Conservation (phyloP, 2,113 vertebrate genomes). For the Elachura formosa region DNA sequence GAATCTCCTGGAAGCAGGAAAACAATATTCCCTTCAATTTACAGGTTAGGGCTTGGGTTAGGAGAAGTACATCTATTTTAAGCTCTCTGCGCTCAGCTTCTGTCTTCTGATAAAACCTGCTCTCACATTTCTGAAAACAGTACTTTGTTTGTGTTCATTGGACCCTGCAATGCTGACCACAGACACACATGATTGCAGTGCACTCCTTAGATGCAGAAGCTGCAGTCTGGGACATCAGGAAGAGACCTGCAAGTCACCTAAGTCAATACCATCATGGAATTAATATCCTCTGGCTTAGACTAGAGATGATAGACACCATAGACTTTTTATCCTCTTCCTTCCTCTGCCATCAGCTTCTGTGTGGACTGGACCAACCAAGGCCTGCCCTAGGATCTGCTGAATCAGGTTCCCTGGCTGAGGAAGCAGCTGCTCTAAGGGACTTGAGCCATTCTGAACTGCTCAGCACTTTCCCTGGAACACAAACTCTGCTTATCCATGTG, state of each 20-base stretch:
- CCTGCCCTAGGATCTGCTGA: neutral
- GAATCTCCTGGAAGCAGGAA: neutral
- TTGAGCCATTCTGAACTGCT: neutral
- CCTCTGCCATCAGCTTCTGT: neutral
- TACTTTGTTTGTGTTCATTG: accelerated
- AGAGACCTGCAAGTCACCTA: neutral
- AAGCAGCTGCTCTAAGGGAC: neutral
- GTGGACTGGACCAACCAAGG: neutral
- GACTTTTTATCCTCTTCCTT: neutral
- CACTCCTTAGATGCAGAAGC: neutral
- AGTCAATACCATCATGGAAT: accelerated
- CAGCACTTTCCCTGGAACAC: neutral
- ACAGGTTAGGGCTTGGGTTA: too few relatives aligned
- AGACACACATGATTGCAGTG: neutral
- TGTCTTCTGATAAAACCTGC: neutral
- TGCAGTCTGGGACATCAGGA: neutral
- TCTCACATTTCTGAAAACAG: neutral
- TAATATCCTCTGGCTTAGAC: neutral
- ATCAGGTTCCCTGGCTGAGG: neutral
- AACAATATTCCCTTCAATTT: neutral
- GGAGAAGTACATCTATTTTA: neutral
- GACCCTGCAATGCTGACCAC: neutral
- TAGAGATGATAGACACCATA: neutral
- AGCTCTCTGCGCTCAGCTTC: neutral
- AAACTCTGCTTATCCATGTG: neutral